Base-by-base conservation (phyloP, 2,888 invertebrate genomes). In the Rapana venosa region DNA sequence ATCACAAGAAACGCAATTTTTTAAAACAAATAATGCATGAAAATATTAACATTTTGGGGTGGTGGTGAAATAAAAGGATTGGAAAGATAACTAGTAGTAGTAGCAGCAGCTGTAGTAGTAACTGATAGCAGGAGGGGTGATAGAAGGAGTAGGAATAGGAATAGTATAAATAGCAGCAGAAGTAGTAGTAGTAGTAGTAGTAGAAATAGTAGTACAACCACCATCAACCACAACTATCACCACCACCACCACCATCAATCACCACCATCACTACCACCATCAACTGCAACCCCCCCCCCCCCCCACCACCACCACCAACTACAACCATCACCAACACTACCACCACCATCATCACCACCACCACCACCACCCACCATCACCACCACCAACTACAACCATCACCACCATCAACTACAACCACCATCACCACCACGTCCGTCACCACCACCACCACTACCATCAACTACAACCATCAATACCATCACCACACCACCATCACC, bases 41-140 rank as follows among this genome's bases (percentile, higher is more conserved):
- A n/a, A 6, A n/a, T 35, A 66, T 20, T 6, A 66, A n/a, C 20
- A 30, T 47, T 61, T 61, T 20, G 1, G 6, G 15, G 1, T 61
- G 66, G 1, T 61, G 32, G 22, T 1, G 20, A 47, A 61, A 56
- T 11, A 87, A 13, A 26, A 66, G 13, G 2, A 66, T 6, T 66
- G 66, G 13, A 22, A 6, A 66, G 17, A 66, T 22, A 2, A 13
- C 2, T 66, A 87, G 61, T 87, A 61, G 61, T 87, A 61, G 61
- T 87, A 61, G 61, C 58, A 87, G 61, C 58, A 87, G 30, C 58
- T n/a, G 32, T 61, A 87, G 61, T 87, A 61, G 30, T 5, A 87
- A 35, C 58, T 61, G 61, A 30, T 87, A 30, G 61, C n/a, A 87
- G 61, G 56, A 87, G 61, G 56, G 61, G 32, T 61, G 17, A 20